A percentile compares a stretch with the other conserved stretches of the same genome.
These are phyloP conservation scores for Olivierus martensii DNA, from an alignment of 1,140 invertebrate genomes.

Conservation along the genomic window DNA sequence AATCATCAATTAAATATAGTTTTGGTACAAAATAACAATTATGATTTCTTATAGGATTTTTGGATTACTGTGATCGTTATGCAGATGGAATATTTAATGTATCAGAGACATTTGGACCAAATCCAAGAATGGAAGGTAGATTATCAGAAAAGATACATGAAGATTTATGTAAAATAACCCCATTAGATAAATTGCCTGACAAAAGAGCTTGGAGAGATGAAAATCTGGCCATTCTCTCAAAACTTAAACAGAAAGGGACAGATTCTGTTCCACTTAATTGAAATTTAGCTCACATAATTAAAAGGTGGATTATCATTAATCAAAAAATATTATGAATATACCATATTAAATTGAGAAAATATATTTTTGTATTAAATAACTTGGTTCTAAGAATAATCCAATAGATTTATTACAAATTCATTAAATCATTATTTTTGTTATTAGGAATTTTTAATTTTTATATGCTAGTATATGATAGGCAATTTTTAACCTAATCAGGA, in stretches of 20 bases:
- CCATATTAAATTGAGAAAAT: too few relatives aligned
- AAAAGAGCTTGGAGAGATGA: slow-evolving; percentile 68
- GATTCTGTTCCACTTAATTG: neutral
- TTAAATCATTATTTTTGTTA: too few relatives aligned
- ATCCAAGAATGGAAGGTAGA: slow-evolving; percentile 45
- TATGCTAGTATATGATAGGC: too few relatives aligned
- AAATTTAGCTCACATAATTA: too few relatives aligned
- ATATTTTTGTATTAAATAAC: too few relatives aligned
- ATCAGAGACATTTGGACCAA: slow-evolving; percentile 55
- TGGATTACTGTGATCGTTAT: slow-evolving; percentile 58
- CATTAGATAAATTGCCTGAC: slow-evolving; percentile 55
- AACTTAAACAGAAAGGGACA: slow-evolving; percentile 46
- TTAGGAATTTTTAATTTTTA: too few relatives aligned
- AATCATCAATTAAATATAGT: too few relatives aligned
- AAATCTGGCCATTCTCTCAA: slow-evolving; percentile 61
- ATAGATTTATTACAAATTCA: too few relatives aligned
- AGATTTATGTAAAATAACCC: slow-evolving; percentile 54
- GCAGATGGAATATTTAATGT: slow-evolving; percentile 41
- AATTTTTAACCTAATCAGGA: too few relatives aligned
- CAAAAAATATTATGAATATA: too few relatives aligned
- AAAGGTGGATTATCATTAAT: too few relatives aligned
- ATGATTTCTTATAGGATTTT: slow-evolving; percentile 38
- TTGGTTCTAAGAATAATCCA: too few relatives aligned
- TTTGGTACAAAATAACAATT: neutral
- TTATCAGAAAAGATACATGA: slow-evolving; percentile 30